Evolutionary conservation across 2,888 invertebrate genomes (phyloP).

Genomic region (Dioctria rufipes): DNA sequence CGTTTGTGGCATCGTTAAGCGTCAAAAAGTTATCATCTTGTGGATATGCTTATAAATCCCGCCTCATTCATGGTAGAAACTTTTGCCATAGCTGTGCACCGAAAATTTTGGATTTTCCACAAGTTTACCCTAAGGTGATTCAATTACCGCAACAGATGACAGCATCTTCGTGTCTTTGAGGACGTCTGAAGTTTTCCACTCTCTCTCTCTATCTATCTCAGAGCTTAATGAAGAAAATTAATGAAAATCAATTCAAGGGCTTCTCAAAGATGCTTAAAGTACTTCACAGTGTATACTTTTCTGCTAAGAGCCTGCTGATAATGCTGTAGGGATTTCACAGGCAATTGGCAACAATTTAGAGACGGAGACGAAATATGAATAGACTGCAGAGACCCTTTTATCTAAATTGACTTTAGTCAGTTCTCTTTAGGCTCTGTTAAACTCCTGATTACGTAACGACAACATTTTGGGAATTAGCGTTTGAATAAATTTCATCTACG

Average conservation of each 20-base stretch:
- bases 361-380: too few relatives aligned
- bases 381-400: too few relatives aligned
- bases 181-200: background rate
- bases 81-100: background rate
- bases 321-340: too few relatives aligned
- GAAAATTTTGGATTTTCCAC: background rate
- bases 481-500: background rate
- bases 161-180: too few relatives aligned
- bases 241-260: background rate
- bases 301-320: too few relatives aligned
- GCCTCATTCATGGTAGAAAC: background rate
- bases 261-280: too few relatives aligned
- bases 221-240: background rate
- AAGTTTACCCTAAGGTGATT: background rate
- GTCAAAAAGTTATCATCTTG: background rate
- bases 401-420: too few relatives aligned
- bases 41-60: background rate
- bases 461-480: background rate
- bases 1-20: background rate
- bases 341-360: too few relatives aligned
- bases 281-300: too few relatives aligned
- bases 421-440: too few relatives aligned
- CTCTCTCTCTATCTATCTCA: background rate
- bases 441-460: background rate
- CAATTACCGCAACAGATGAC: too few relatives aligned